Base-by-base conservation (phyloP, 2,888 invertebrate genomes). In the Apantesis nais region DNA sequence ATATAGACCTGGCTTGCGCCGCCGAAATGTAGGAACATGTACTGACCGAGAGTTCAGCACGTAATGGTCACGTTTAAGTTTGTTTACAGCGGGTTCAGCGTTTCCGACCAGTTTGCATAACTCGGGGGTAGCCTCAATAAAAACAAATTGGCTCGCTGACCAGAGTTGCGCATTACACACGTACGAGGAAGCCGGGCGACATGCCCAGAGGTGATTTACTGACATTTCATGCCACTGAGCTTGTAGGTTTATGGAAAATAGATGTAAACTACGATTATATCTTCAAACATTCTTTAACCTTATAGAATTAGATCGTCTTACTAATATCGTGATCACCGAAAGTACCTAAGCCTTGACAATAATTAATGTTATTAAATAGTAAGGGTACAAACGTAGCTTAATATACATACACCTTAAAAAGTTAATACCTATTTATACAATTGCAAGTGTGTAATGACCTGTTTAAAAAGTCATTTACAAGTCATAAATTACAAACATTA, bases 101-200 rank as follows among this genome's bases (percentile, higher is more conserved):
- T 92, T 93, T 93, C 92, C 90, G 89, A 90, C 90, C 90, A 92
- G 92, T 94, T 93, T 93, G 93, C 94, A 94, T 93, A 93, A 93
- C 91, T 91, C 88, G 91, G 89, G 94, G 94, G 93, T 93, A 93
- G 93, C 93, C 93, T 93, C 93, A 93, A 94, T 94, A 94, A 94
- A 94, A 94, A 94, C 92, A 94, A 93, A 94, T 94, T 93, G 94
- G 92, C 91, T 89, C 89, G 89, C 92, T 90, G 92, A 90, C 91
- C 92, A 88, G 88, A 92, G 91, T 87, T 85, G 89, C 86, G 88
- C 93, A 89, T 93, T 93, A 91, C 92, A 92, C 94, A 94, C 94
- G 94, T 94, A 88, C 94, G 87, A 92, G 93, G 93, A 93, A 93
- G 88, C 90, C 75, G 84, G 82, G 91, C 93, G 93, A 93, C 93